Evolutionary conservation across 1,140 invertebrate genomes (phyloP).

Genomic region (Zophobas morio): DNA sequence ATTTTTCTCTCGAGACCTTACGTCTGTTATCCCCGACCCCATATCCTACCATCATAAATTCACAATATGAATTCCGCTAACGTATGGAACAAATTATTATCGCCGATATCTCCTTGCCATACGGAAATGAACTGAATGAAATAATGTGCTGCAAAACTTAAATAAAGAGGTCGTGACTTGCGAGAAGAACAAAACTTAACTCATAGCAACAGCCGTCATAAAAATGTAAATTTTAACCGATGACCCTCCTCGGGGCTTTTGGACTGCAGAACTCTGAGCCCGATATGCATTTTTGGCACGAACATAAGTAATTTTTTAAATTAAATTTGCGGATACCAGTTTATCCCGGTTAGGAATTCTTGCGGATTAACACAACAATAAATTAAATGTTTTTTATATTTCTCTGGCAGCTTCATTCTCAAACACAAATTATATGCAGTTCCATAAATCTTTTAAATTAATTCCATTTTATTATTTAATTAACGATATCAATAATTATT

Average conservation of each 20-base stretch:
- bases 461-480: constrained; percentile 26
- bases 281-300: constrained; percentile 3
- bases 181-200: constrained; percentile 30
- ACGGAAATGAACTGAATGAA: constrained; percentile 32
- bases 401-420: constrained; percentile 5
- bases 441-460: constrained; percentile 4
- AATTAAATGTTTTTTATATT: constrained; percentile 16
- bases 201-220: constrained; percentile 36
- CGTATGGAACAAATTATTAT: constrained; percentile 28
- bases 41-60: neutral
- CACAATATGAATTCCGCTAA: neutral
- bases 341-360: neutral
- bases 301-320: too few species aligned
- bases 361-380: constrained; percentile 9
- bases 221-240: constrained; percentile 44
- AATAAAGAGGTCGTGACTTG: constrained; percentile 40
- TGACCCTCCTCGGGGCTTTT: constrained; percentile 2
- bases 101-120: neutral
- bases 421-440: constrained; percentile 5
- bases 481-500: constrained; percentile 16
- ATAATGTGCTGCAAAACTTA: constrained; percentile 37
- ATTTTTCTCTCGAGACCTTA: too few species aligned
- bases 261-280: constrained; percentile 1
- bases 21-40: too few species aligned
- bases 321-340: neutral